Base-by-base conservation (phyloP, 2,113 vertebrate species). In the Gulo gulo region DNA sequence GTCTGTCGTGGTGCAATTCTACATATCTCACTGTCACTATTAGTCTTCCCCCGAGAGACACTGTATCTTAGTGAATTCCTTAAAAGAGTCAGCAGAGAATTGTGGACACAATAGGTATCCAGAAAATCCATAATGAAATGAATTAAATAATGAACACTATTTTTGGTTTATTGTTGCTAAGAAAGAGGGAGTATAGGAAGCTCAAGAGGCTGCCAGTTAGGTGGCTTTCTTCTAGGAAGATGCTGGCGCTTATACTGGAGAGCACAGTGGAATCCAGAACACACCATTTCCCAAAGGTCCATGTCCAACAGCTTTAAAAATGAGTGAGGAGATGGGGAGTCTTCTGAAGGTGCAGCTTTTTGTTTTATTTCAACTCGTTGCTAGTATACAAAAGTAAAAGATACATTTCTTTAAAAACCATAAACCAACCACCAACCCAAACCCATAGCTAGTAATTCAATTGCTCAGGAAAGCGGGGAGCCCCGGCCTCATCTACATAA, bases 341-440 rank as follows among this genome's bases (percentile, higher is more conserved):
- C 61, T 95, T 74, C 21, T 21, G n/a, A 95, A 95, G 39, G 42
- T 79, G n/a, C 23, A 81, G 52, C 76, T 39, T 73, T 90, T 82
- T 20, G 15, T 80, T 97, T 96, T 93, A 97, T 98, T 97, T 93
- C 52, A 93, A 93, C 21, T 81, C 45, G 34, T 36, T 95, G 20
- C 20, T 45, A 84, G 67, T 26, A 34, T 82, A 71, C 83, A 52
- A n/a, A 18, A 92, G 55, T 67, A 42, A 31, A 50, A 93, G 55
- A 31, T 78, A 36, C 15, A 63, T 95, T 55, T 69, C 21, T 95
- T 59, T 71, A 86, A 88, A 84, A 94, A 82, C 14, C 26, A 16
- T 76, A 78, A 78, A 78, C 42, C 42, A 76, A 16, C 23, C 76
- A 94, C 31, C 18, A 87, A 50, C 80, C 84, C 24, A 88, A 45